These are phyloP conservation scores for Macrophya annulata DNA, from an alignment of 2,888 invertebrate species.

Conservation along the genomic window DNA sequence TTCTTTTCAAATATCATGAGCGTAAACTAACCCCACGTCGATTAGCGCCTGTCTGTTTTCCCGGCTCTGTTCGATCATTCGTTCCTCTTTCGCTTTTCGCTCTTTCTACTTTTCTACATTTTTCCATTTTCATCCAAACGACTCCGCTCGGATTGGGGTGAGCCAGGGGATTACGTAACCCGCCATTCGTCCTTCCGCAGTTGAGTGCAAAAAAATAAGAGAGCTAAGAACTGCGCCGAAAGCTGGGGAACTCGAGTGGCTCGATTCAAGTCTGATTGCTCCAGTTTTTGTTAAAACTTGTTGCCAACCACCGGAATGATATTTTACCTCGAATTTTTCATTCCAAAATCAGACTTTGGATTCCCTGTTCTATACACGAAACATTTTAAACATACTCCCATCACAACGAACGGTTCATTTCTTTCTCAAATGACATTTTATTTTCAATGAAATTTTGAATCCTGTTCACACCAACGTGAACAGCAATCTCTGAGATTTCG, in stretches of 20 bases:
- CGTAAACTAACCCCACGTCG: not conserved
- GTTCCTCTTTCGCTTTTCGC: conserved; percentile 28
- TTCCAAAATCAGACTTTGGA: not conserved
- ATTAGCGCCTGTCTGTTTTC: conserved; percentile 45
- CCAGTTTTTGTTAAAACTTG: conserved; percentile 40
- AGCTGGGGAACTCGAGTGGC: conserved; percentile 16
- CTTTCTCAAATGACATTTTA: not conserved
- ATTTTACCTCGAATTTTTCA: conserved; percentile 13
- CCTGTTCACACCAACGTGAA: not conserved
- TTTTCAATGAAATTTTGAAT: conserved; percentile 24
- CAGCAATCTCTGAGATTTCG: conserved; percentile 18
- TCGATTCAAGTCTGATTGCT: conserved; percentile 33
- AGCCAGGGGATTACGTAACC: conserved; percentile 67
- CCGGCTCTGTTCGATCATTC: conserved; percentile 1
- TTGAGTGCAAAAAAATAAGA: conserved; percentile 32
- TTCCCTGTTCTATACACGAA: not conserved
- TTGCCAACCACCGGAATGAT: conserved; percentile 19
- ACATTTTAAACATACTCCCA: not conserved
- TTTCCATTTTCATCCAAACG: conserved; percentile 37
- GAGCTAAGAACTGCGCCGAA: conserved; percentile 28
- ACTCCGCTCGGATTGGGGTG: conserved; percentile 75
- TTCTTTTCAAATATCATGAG: conserved; percentile 30
- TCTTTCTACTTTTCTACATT: conserved; percentile 5
- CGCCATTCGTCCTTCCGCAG: conserved; percentile 21
- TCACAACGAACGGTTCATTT: not conserved